Evolutionary conservation across 2,888 invertebrate species (phyloP).

Genomic region (Coecobrya sp.): DNA sequence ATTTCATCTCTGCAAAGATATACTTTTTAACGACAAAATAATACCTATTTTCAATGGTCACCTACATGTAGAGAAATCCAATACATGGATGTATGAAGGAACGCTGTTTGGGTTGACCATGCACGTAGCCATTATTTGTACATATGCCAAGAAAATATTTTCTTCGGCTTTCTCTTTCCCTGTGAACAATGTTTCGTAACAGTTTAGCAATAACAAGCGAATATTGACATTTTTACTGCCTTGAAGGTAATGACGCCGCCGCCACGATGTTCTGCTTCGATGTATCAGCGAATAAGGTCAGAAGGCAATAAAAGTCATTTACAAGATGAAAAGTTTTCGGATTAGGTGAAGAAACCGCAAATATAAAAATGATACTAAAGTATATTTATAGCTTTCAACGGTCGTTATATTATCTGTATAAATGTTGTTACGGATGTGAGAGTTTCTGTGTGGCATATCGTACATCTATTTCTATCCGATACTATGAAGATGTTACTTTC

Average conservation of each 20-base stretch:
- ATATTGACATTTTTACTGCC: conserved; percentile 72
- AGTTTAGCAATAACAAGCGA: conserved; percentile 16
- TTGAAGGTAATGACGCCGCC: conserved; percentile 46
- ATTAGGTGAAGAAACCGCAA: conserved; percentile 61
- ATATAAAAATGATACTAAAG: conserved; percentile 48
- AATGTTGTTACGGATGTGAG: neutral
- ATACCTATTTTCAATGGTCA: neutral
- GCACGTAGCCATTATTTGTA: neutral
- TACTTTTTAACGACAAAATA: neutral
- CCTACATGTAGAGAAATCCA: neutral
- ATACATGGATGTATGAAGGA: neutral
- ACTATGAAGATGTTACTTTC: neutral
- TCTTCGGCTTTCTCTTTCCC: neutral
- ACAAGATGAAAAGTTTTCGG: conserved; percentile 66
- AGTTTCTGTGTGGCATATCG: neutral
- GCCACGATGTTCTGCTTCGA: conserved; percentile 15
- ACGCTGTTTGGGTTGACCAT: neutral
- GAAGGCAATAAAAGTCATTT: conserved; percentile 74
- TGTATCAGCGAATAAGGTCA: conserved; percentile 53
- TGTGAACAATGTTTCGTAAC: neutral
- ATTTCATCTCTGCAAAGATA: neutral
- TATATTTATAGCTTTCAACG: conserved; percentile 2
- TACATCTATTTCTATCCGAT: neutral
- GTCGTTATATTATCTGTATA: neutral
- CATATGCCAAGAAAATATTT: neutral